Evolutionary conservation across 1,140 invertebrate genomes (phyloP), one percentile per base, ranked within the genome.

Genomic region (Leptopilina boulardi): DNA sequence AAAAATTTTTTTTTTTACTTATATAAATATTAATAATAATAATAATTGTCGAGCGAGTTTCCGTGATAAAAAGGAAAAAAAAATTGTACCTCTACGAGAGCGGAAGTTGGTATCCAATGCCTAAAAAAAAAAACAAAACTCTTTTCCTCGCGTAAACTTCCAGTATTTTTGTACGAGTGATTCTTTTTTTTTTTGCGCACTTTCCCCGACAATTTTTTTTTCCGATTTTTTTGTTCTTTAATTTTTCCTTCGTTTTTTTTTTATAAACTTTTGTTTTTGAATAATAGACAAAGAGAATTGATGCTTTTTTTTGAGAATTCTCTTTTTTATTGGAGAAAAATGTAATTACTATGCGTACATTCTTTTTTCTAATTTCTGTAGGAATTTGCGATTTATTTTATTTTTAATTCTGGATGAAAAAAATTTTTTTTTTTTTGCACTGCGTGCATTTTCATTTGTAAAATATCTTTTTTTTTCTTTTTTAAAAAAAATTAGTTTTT

Each of bases 91-190:
- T n/a, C n/a, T 78, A 75, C 79, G 54, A 82, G 56, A 82, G 56
- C 76, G 81, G 76, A 59, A 77, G 72, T 38, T 82, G 79, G 76
- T 76, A 71, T 75, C 51, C 78, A 81, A 59, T 59, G 47, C 70
- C 42, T 79, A 34, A 51, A 44, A 42, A 42, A n/a, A 47, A 80
- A 34, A 51, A 44, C 13, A 44, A 51, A 51, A 80, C 82, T 30
- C 59, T 81, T 83, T 84, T 80, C 84, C 85, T 82, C 81, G 74
- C 75, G 76, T 84, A 80, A 87, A 87, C 86, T 87, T 87, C 85
- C 86, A 87, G 84, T 87, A 85, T 86, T 86, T 83, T 82, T 81
- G 77, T 85, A 82, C 77, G 47, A 83, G 79, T 77, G 59, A 66
- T 66, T n/a, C 59, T 30, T 66, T 30, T 13, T 30, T 54, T 54